Percentiles rank a stretch among this genome's conserved stretches.
These are phyloP conservation scores for Phaethon lepturus DNA, from an alignment of 2,113 vertebrate genomes.

Conservation along the genomic window DNA sequence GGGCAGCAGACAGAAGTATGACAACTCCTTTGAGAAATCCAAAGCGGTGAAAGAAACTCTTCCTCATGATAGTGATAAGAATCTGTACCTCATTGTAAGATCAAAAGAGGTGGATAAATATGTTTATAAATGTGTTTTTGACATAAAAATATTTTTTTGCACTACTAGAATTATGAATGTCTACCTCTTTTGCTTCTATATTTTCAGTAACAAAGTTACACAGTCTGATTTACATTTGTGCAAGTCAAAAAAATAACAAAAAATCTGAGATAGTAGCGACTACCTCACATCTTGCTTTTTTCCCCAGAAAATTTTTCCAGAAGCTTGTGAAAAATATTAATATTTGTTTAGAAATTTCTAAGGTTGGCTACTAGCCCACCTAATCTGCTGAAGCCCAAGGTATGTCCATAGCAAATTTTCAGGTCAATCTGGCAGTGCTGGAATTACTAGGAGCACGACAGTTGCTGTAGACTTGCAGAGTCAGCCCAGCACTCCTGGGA, in stretches of 20 bases:
- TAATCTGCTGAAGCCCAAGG: not conserved
- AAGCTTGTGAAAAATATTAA: not conserved
- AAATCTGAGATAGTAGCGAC: fast-evolving
- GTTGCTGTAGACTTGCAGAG: not conserved
- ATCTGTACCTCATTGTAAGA: not conserved
- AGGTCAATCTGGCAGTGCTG: not conserved
- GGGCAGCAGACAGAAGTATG: not conserved
- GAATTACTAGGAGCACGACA: not conserved
- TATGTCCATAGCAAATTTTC: not conserved
- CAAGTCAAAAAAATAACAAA: not conserved
- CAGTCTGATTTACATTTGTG: not conserved
- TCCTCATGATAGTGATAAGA: not conserved
- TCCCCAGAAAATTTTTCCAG: not conserved
- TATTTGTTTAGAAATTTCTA: not conserved
- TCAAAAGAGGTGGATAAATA: not conserved
- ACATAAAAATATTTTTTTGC: not conserved
- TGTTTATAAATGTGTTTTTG: not conserved
- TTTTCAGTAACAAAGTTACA: not conserved
- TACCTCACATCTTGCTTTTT: fast-evolving
- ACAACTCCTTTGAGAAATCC: not conserved
- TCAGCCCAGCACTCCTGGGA: not conserved
- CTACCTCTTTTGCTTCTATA: not conserved
- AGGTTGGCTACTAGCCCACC: not conserved
- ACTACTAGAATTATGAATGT: not conserved
- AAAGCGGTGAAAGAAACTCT: not conserved